These are phyloP conservation scores for Neelides folsomi DNA, from an alignment of 2,888 invertebrate genomes.

Conservation along the genomic window DNA sequence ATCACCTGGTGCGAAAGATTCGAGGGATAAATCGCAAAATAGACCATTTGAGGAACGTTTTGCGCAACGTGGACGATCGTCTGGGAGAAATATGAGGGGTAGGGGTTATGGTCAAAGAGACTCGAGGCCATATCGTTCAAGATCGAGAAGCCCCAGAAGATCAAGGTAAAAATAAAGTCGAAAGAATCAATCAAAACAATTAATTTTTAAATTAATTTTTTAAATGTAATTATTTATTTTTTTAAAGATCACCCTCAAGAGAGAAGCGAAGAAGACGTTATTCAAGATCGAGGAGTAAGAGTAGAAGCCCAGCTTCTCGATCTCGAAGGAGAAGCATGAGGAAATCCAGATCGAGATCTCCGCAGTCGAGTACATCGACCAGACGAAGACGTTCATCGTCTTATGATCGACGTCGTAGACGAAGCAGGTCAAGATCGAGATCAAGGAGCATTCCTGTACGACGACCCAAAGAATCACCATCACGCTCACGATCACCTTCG, in stretches of 20 bases:
- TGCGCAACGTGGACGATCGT: neutral
- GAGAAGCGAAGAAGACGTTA: too few species aligned
- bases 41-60: too few species aligned
- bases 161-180: too few species aligned
- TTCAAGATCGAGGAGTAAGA: too few species aligned
- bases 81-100: neutral
- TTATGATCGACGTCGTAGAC: slow-evolving; percentile 1
- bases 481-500: neutral
- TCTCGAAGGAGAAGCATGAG: too few species aligned
- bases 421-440: slow-evolving; percentile 13
- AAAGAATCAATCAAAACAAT: too few species aligned
- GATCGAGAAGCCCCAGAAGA: slow-evolving; percentile 9
- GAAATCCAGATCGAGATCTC: too few species aligned
- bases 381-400: too few species aligned
- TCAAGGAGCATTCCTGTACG: slow-evolving; percentile 9
- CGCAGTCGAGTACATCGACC: too few species aligned
- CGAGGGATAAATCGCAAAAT: neutral
- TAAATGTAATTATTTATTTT: too few species aligned
- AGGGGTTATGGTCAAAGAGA: neutral
- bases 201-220: neutral
- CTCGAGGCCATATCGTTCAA: neutral
- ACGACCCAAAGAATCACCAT: neutral
- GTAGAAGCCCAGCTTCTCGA: too few species aligned
- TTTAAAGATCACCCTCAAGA: too few species aligned
- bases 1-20: neutral